Evolutionary conservation across 2,888 invertebrate genomes (phyloP), one percentile per base, ranked within the genome.

Genomic region (Ypsolopha sequella): DNA sequence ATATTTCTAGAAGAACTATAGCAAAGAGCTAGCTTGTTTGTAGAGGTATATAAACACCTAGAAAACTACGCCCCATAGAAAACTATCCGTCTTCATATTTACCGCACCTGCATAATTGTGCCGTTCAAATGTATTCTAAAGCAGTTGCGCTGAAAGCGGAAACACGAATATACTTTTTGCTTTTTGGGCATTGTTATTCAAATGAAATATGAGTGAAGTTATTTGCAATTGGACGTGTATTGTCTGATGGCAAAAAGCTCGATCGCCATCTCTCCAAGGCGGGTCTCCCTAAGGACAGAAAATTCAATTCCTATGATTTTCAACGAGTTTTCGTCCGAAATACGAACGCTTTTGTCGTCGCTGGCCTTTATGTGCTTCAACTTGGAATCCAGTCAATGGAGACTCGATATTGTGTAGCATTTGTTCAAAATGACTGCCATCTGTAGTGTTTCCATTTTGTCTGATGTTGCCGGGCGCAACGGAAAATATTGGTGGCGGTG

Each of bases 231-330:
- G 61, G 66, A 60, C 54, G 57, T 60, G 67, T 61, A 76, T 80
- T 79, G 80, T 81, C 66, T 73, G 75, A 57, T 56, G 61, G 62
- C 62, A 75, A 71, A 77, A 79, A 75, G 72, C 64, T 63, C 62
- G 56, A 62, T 50, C 63, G 68, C 61, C 64, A 60, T 58, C 66
- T 61, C 59, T 60, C 58, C 52, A 24, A 9, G 14, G 8, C 8
- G 43, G 43, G 43, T 43, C 13, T 9, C 43, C 14, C 14, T 11
- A 43, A 62, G 69, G 73, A 73, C 70, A 74, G 71, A 73, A 73
- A 77, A 76, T 76, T 77, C 71, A 79, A 80, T 80, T 80, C 78
- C 68, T 74, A 69, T 71, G 72, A 76, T 72, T 80, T 70, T 64
- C 66, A 68, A 68, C 66, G 66, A 67, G 67, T 67, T 71, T 69